Conservation (phyloP, 1,140 invertebrate species). For the Venustaconcha ellipsiformis region DNA sequence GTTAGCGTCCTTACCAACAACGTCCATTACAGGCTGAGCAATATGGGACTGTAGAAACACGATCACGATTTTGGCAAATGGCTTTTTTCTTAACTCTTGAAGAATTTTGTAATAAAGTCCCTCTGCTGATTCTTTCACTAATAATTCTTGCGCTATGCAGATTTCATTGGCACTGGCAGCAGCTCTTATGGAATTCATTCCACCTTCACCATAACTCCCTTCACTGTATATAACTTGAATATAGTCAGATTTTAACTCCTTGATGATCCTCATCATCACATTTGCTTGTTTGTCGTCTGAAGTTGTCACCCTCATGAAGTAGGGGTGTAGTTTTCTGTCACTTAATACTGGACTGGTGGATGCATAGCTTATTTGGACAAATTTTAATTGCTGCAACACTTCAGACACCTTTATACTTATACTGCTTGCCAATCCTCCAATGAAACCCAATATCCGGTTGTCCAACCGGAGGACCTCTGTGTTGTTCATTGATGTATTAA, state of each 20-base stretch:
- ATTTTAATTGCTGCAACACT: conserved; percentile 17
- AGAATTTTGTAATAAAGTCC: conserved; percentile 15
- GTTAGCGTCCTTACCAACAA: conserved; percentile 11
- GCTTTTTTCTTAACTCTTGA: conserved; percentile 12
- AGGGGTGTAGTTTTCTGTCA: conserved; percentile 27
- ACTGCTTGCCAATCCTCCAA: conserved; percentile 31
- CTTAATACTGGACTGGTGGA: conserved; percentile 33
- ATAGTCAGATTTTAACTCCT: conserved; percentile 1
- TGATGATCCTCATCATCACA: conserved; percentile 32
- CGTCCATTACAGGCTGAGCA: conserved; percentile 8
- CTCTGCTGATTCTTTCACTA: conserved; percentile 7
- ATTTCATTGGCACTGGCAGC: conserved; percentile 10
- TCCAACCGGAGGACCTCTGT: background rate
- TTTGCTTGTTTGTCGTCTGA: conserved; percentile 35
- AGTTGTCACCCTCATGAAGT: conserved; percentile 34
- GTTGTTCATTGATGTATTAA: no score
- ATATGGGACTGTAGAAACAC: conserved; percentile 35
- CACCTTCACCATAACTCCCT: conserved; percentile 36
- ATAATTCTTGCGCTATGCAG: conserved; percentile 27
- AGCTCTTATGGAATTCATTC: conserved; percentile 14
- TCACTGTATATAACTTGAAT: conserved; percentile 38
- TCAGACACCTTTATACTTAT: conserved; percentile 23
- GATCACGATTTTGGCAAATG: conserved; percentile 33
- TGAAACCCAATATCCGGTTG: conserved; percentile 23
- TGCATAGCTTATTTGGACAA: conserved; percentile 33